Evolutionary conservation across 2,888 invertebrate genomes (phyloP), one percentile per base, ranked within the genome.

Genomic region (Arge pagana): DNA sequence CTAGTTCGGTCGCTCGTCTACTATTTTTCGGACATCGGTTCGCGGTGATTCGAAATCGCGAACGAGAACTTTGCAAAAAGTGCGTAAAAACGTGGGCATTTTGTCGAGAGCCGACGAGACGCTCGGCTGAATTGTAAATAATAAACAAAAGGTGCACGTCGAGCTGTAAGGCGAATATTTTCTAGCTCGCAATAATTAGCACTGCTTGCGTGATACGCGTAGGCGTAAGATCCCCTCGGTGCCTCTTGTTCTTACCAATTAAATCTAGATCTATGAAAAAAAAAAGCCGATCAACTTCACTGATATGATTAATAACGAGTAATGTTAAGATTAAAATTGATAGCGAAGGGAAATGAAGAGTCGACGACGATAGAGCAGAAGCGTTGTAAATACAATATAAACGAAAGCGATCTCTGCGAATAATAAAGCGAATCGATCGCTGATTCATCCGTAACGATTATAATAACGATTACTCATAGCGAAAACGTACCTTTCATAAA

Each of bases 281-380:
- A 23, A 41, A 35, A 40, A 19, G 49, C 30, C 37, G 40, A 43
- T 40, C 39, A 50, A 43, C 40, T 24, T 36, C 3, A 18, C 15
- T 36, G n/a, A 10, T 26, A 36, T 15, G 13, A 35, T 28, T 35
- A 43, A 35, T 42, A 43, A 7, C 3, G 5, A 26, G 36, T 54
- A 41, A 13, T 40, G 48, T 35, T 33, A 43, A 28, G 35, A 45
- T 50, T 48, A 40, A 50, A 43, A 39, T 13, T 39, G 8, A 5
- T 8, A 18, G 28, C 31, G 33, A 23, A 26, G 8, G 31, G 19
- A n/a, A n/a, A n/a, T n/a, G n/a, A n/a, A n/a, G 11, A 13, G 41
- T 31, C 18, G 15, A 7, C 40, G 16, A 15, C n/a, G 40, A 51
- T 41, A 11, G 19, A 16, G 5, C 19, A 45, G 3, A 42, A 11